Base-by-base conservation (phyloP, 2,113 vertebrate genomes). In the Gavialis gangeticus region DNA sequence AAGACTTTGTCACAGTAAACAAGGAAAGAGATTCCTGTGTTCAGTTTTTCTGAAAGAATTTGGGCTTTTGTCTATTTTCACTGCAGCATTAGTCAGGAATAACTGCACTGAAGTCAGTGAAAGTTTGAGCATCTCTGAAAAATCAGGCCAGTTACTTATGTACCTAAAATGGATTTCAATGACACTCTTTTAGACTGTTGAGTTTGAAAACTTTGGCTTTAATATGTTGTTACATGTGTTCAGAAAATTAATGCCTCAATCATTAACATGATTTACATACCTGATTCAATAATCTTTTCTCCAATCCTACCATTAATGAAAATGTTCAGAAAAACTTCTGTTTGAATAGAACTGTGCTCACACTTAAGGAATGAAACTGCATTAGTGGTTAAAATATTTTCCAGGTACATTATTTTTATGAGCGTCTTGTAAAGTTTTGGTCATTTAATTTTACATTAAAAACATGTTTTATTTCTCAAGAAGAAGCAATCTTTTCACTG, bases 391-490 rank as follows among this genome's bases (percentile, higher is more conserved):
- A 5, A 94, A 95, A 75, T 9, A 89, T 89, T 95, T 91, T 87
- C 82, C 75, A 91, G 75, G 94, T 92, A 19, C 24, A 22, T 27
- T 75, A 27, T 96, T 93, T 30, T 62, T 34, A 81, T 77, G 85
- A 89, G 59, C n/a, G 75, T 24, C 91, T 57, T n/a, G 73, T 82
- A 69, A 88, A 94, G 79, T 57, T 91, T 60, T 81, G 21, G 84
- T 78, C 93, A 94, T 87, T 95, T 92, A 67, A 37, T 73, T 62
- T 86, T 95, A 91, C 76, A 71, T 67, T 84, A 34, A 83, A 62
- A 73, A 75, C 85, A 79, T 9, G 94, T 95, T 91, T 60, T 91
- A 63, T 75, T 18, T 92, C 46, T 94, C 66, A 82, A 66, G 22
- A 84, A 91, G 46, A 16, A 84, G 25, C 19, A 15, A 37, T 92